Base-by-base conservation (phyloP, 2,888 invertebrate species). In the Athalia circularis region DNA sequence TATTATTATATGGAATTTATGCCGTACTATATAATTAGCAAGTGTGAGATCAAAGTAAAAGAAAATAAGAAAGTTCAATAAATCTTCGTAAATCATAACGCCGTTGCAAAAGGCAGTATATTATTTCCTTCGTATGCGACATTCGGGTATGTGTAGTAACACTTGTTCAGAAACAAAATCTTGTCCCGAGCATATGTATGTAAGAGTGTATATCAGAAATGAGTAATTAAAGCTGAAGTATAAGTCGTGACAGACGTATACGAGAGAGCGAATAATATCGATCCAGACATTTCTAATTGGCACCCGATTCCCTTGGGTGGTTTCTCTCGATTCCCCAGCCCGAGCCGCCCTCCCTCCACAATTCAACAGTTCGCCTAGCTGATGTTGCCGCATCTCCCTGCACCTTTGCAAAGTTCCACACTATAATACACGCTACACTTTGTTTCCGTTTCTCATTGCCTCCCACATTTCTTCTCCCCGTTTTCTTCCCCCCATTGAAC, bases 231-330 rank as follows among this genome's bases (percentile, higher is more conserved):
- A 47, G 50, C 75, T n/a, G 7, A 62, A 15, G 54, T 11, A 54
- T n/a, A 11, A n/a, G 11, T 5, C n/a, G 7, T 54, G 72, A 57
- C 43, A 59, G 59, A 59, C 72, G 72, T 47, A 29, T 29, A 57
- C 57, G 57, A 72, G 57, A 52, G 47, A 64, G 75, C 61, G 9
- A 75, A 75, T 62, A 64, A 62, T 75, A 75, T 75, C 75, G 75
- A 75, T 75, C 75, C 64, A 75, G 75, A 75, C 75, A 47, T 75
- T 75, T 75, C 59, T 75, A 75, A 75, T 75, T 75, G 75, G 75
- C 75, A 75, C 75, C 62, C 75, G 62, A 62, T 75, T 75, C 75
- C 75, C 75, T 43, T 6, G 62, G 75, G 75, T 75, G 75, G 50
- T 64, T 75, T 52, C 64, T 50, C 62, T 15, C 62, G 75, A 75